Conservation (phyloP, 1,140 invertebrate genomes). For the Laupala kohalensis region DNA sequence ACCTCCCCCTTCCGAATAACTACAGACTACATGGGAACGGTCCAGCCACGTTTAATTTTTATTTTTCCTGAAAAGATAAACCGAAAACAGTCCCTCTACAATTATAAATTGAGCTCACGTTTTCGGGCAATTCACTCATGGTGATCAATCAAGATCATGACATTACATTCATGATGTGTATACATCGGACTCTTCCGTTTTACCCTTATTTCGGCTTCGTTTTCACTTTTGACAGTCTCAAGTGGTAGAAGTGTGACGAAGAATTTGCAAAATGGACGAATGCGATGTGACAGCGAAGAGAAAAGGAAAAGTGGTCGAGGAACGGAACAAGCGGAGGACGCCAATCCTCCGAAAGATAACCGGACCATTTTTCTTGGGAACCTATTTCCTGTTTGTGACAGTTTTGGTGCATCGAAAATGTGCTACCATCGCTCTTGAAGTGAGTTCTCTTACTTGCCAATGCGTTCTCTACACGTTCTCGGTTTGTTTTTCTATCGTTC, state of each 20-base stretch:
- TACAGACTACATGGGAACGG: neutral
- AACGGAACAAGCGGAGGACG: neutral
- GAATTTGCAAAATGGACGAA: neutral
- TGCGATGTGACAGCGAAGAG: neutral
- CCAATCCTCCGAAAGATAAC: neutral
- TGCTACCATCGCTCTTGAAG: neutral
- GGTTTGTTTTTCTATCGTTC: neutral
- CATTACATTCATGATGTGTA: neutral
- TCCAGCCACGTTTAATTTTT: too few species aligned
- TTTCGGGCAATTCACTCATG: neutral
- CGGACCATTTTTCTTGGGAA: slow-evolving; percentile 7
- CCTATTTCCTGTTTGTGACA: slow-evolving; percentile 13
- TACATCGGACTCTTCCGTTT: too few species aligned
- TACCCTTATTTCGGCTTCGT: neutral
- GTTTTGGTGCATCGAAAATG: slow-evolving; percentile 9
- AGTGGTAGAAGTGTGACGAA: neutral
- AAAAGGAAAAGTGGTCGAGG: neutral
- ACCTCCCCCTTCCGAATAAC: neutral
- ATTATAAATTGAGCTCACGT: neutral
- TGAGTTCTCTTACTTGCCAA: neutral
- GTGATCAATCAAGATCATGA: neutral
- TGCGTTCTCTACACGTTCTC: neutral
- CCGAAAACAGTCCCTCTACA: neutral
- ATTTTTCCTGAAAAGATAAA: too few species aligned
- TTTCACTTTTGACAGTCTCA: neutral